phyloP scores from a whole-genome alignment of 2,113 vertebrate species.

The Leptobrachium ailaonicum region DNA sequence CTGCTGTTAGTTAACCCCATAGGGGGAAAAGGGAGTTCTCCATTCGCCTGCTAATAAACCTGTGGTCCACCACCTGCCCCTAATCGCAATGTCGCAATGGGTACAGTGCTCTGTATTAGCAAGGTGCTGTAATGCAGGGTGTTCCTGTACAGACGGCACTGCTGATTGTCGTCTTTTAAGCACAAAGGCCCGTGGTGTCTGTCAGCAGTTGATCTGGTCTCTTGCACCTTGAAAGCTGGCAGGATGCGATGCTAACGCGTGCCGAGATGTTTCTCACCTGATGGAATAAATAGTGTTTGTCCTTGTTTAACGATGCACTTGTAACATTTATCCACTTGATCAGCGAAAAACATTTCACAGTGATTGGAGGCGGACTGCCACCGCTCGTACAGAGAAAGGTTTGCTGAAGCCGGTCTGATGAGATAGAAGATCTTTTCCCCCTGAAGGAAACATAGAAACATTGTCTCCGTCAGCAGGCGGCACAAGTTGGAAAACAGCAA shows the following conservation, averaged over 20 bases:
- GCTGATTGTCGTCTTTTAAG: no score
- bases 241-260: neutral
- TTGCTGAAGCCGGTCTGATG: slow-evolving; percentile 94
- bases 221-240: no score
- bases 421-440: slow-evolving; percentile 99
- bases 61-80: no score
- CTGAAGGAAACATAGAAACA: slow-evolving; percentile 65
- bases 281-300: slow-evolving; percentile 94
- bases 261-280: slow-evolving; percentile 72
- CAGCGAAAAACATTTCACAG: slow-evolving; percentile 97
- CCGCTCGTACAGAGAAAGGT: slow-evolving; percentile 94
- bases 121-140: no score
- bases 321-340: slow-evolving; percentile 98
- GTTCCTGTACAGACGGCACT: no score
- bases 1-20: no score
- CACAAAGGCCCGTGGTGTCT: no score
- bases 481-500: neutral
- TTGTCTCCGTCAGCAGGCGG: neutral
- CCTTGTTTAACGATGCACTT: slow-evolving; percentile 95
- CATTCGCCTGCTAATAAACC: no score
- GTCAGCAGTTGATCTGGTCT: no score
- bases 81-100: no score
- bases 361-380: slow-evolving; percentile 96
- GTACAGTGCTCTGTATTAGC: no score
- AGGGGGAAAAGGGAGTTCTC: no score